A percentile compares a stretch with the other conserved stretches of the same genome.
phyloP scores from a whole-genome alignment of 2,797 vertebrate genomes.

The Adrianichthys oophorus region DNA sequence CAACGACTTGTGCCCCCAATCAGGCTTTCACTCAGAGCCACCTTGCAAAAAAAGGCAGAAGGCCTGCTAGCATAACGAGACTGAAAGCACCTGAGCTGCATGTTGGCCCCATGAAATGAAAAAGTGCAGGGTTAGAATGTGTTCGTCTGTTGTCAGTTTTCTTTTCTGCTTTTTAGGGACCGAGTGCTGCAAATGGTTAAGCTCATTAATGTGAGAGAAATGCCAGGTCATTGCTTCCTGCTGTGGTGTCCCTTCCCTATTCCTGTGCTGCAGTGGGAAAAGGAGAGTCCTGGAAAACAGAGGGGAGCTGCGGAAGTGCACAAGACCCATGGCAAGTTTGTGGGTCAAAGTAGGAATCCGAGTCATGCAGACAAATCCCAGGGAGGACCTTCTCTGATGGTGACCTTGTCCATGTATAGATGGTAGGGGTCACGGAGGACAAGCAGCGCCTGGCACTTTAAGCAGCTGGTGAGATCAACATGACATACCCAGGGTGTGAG shows the following conservation, averaged over 20 bases:
- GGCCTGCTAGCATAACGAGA: not conserved
- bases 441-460: slow-evolving; percentile 15
- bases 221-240: slow-evolving; percentile 63
- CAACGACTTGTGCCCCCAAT: slow-evolving; percentile 10
- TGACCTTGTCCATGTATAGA: slow-evolving; percentile 51
- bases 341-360: not conserved
- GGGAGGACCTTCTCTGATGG: slow-evolving; percentile 9
- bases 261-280: slow-evolving; percentile 2
- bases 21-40: slow-evolving; percentile 10
- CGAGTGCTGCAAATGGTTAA: slow-evolving; percentile 40
- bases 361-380: too few relatives aligned
- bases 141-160: slow-evolving; percentile 16
- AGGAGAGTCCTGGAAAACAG: slow-evolving; percentile 15
- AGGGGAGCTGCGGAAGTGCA: not conserved
- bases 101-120: not conserved
- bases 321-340: not conserved
- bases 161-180: slow-evolving; percentile 35
- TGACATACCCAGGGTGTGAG: slow-evolving; percentile 52
- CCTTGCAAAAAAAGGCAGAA: not conserved
- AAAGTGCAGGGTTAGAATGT: slow-evolving; percentile 7
- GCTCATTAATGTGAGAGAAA: slow-evolving; percentile 47
- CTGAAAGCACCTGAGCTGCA: slow-evolving; percentile 7
- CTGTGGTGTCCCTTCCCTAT: slow-evolving; percentile 41
- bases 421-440: slow-evolving; percentile 27
- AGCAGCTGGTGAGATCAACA: slow-evolving; percentile 58